Base-by-base conservation (phyloP, 2,888 invertebrate species). In the Mesodorylaimus sp. region DNA sequence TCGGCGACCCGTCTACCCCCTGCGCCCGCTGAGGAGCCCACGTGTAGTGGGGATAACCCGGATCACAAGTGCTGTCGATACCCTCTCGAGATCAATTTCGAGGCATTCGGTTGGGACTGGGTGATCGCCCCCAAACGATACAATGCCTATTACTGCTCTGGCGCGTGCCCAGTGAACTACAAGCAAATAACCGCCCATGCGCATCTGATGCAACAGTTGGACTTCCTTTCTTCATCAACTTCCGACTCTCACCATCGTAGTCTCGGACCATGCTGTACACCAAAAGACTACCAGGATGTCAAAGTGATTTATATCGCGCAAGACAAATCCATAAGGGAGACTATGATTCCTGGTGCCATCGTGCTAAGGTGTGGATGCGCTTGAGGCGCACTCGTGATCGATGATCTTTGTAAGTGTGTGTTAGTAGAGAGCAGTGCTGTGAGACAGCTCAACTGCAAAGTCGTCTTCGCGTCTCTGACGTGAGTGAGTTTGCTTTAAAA, bases 61-160 rank as follows among this genome's bases (percentile, higher is more conserved):
- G 41, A 39, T 19, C n/a, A 39, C 10, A 27, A 29, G 5, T 45
- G 45, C 23, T 45, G 45, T 19, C 27, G 45, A 45, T 45, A 29
- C 29, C 45, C 28, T 7, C 21, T 45, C n/a, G 3, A 45, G 45
- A 86, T 93, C 7, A 84, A 89, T 72, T 93, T 93, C 67, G 83
- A 83, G 58, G 79, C 80, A 63, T 87, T 91, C 65, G 88, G 87
- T 24, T 89, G 89, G 86, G 86, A 89, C 66, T 91, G 88, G 80
- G 84, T 91, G 61, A 86, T 91, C 50, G 87, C 88, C 0, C 91
- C 91, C 0, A 86, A 85, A 62, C 76, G 79, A 60, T 91, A 89
- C 72, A 82, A 84, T 62, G 89, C 91, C 3, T 84, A 87, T 71
- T 91, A 87, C 72, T 93, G 91, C 71, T 79, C 84, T 48, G 89